Evolutionary conservation across 2,797 vertebrate species (phyloP).

Genomic region (Scomberomorus guttatus): DNA sequence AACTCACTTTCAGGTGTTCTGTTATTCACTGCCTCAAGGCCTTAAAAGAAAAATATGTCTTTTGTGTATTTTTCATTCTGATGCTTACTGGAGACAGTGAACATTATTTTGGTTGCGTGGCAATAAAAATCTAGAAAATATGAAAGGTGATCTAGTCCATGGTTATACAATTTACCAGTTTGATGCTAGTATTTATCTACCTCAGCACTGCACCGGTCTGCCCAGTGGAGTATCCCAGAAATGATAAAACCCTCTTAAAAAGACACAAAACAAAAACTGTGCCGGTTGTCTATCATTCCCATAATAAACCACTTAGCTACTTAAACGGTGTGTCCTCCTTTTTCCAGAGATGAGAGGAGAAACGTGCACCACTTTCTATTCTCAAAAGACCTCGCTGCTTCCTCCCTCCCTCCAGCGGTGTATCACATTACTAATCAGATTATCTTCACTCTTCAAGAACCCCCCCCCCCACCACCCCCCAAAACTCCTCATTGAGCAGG

Average conservation of each 20-base stretch:
- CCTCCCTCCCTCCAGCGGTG: conserved; percentile 40
- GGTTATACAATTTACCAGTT: conserved; percentile 9
- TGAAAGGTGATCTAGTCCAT: neutral
- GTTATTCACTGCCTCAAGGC: neutral
- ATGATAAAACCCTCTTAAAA: conserved; percentile 27
- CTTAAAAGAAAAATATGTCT: neutral
- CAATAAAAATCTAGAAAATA: neutral
- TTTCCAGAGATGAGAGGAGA: conserved; percentile 37
- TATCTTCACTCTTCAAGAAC: conserved; percentile 63
- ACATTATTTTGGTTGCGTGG: neutral
- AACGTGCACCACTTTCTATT: conserved; percentile 41
- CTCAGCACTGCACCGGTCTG: neutral
- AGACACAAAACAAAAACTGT: conserved; percentile 8
- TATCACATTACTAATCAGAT: conserved; percentile 74
- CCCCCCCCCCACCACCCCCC: neutral
- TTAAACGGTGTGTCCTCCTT: conserved; percentile 44
- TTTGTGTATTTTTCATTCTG: conserved; percentile 3
- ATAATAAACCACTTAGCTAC: conserved; percentile 36
- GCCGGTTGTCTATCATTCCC: conserved; percentile 28
- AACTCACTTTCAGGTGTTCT: conserved; percentile 2
- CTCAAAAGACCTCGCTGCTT: conserved; percentile 36
- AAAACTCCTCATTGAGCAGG: conserved; percentile 31
- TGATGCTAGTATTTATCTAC: conserved; percentile 15
- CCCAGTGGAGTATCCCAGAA: conserved; percentile 25
- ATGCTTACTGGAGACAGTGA: neutral